Base-by-base conservation (phyloP, 2,888 invertebrate genomes). In the Liopterus haemorrhoidalis region DNA sequence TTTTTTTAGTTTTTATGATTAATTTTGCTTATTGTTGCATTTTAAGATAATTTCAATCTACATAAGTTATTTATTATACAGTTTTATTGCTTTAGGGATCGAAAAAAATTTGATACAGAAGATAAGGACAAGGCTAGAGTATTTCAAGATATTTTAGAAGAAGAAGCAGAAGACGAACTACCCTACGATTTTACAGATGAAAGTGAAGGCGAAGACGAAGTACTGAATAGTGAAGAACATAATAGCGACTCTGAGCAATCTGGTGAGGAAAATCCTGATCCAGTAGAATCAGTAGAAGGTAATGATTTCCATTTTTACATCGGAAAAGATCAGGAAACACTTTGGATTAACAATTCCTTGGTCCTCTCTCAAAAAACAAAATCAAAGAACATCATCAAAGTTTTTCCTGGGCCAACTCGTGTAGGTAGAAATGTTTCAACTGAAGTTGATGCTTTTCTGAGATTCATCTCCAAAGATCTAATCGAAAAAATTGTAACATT, bases 331-430 rank as follows among this genome's bases (percentile, higher is more conserved):
- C n/a, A 25, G 31, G 35, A 44, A 44, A 38, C 21, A 4, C 37
- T 30, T 16, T 44, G 44, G 44, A 35, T 38, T 19, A 32, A 16
- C n/a, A 24, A 11, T 44, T 32, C 38, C 30, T 15, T 20, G 14
- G 12, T 11, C 21, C 31, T 16, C 9, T 33, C n/a, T 14, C 16
- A 9, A 18, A 37, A 43, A 27, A 37, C 25, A 8, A 31, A 3
- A 37, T 9, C 36, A 48, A 55, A 30, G 54, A 52, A 25, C 49
- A 45, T 37, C 50, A 50, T 25, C 50, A 28, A 9, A 49, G 49
- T 35, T 46, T 40, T 46, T 46, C 36, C 24, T 20, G 41, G 12
- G 27, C 31, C 20, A 14, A 39, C n/a, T n/a, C n/a, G n/a, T n/a
- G n/a, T n/a, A 46, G 25, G 11, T 11, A 41, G 25, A 27, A 46